Conservation (phyloP, 2,113 vertebrate species). For the Pedetes capensis region DNA sequence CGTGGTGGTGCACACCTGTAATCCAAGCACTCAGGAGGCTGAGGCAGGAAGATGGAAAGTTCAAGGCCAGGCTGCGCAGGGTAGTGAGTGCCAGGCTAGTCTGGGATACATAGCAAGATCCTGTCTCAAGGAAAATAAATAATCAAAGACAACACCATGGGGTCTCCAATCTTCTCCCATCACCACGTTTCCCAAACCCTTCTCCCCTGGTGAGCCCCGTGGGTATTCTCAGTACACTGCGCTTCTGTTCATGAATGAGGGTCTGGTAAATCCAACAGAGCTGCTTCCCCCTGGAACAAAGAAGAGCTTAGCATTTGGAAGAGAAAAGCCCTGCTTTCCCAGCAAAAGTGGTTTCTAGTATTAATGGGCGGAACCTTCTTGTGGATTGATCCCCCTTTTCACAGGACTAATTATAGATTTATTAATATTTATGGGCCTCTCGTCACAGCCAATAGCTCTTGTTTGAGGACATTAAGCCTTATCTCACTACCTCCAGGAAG, state of each 20-base stretch:
- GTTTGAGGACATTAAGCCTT: conserved; percentile 80
- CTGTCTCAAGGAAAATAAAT: too few species aligned
- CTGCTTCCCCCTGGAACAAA: conserved; percentile 34
- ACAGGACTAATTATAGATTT: conserved; percentile 83
- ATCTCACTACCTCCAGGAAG: conserved; percentile 79
- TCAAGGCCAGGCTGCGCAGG: too few species aligned
- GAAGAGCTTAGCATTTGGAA: conserved; percentile 1
- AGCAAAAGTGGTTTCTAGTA: conserved; percentile 56
- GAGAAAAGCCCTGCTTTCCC: conserved; percentile 48
- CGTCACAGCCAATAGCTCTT: conserved; percentile 79
- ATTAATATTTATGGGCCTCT: conserved; percentile 85
- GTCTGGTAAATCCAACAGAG: neutral
- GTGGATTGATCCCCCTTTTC: conserved; percentile 76
- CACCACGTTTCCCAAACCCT: neutral
- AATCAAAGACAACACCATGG: neutral
- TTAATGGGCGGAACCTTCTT: conserved; percentile 65
- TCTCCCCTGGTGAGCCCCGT: neutral
- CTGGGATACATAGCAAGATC: too few species aligned
- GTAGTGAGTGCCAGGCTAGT: too few species aligned
- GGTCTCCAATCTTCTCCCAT: neutral
- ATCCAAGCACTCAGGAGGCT: too few species aligned
- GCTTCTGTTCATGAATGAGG: neutral
- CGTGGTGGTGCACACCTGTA: too few species aligned
- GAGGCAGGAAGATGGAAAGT: too few species aligned
- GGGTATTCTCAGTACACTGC: fast-evolving